Base-by-base conservation (phyloP, 2,797 vertebrate genomes). In the Sebastes itinus region DNA sequence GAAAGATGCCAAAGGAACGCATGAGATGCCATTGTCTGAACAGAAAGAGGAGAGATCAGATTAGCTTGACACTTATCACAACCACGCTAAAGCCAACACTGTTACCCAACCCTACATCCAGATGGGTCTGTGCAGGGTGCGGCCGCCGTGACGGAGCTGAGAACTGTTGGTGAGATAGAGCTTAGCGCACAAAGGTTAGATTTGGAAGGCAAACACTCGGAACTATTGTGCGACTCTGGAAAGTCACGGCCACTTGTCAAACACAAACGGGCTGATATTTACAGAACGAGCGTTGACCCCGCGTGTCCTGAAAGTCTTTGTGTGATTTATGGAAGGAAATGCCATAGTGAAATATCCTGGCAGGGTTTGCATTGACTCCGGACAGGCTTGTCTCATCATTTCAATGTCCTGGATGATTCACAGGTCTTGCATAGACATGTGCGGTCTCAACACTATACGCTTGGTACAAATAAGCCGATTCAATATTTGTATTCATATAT, bases 211-310 rank as follows among this genome's bases (percentile, higher is more conserved):
- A 95, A 95, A 95, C 93, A 95, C 86, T 75, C 75, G 2, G 69
- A 84, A 84, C 90, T 85, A 94, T 95, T 94, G 93, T 94, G 86
- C 4, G 82, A 78, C 80, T 90, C 76, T 87, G 87, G 78, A 92
- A 93, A 94, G 92, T 94, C 93, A 94, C 83, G 83, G 93, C 86
- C 91, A 91, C 91, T 93, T 94, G 89, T 91, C 88, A 92, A 94
- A 94, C 71, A 95, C 87, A 94, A 93, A 89, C 9, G 74, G 25
- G 25, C 49, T 82, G 83, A 78, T 94, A 91, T 94, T 93, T 94
- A 89, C 94, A 87, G 93, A 94, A 91, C 77, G 27, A 89, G 82
- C 81, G 42, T 32, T 94, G 93, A 94, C 93, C 94, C 92, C 7
- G 71, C 25, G 22, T 78, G 88, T 91, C 88, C 87, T 79, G n/a